These are phyloP conservation scores for Scolanthus callimorphus DNA, from an alignment of 92 coral and sea anemone genomes.

Conservation along the genomic window DNA sequence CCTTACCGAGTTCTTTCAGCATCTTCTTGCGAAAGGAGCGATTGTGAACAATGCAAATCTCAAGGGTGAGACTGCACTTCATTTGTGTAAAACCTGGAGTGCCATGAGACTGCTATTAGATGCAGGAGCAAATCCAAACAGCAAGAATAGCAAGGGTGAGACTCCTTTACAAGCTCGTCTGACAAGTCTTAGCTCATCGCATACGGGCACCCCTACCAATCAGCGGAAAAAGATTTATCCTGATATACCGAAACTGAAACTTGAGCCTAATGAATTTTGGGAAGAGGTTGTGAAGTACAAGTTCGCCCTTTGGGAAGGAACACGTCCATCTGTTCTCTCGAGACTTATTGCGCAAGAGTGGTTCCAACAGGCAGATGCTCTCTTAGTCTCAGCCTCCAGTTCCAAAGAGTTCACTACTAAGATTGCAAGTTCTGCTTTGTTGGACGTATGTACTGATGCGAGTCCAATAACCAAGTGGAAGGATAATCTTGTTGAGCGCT, in stretches of 20 bases:
- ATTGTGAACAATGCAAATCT: conserved; percentile 4
- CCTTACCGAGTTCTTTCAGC: neutral
- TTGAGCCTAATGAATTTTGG: neutral
- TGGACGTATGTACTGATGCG: neutral
- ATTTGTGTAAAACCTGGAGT: no score
- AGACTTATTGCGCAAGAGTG: no score
- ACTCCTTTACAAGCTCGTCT: conserved; percentile 7
- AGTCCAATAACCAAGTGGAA: neutral
- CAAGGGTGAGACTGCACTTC: conserved; percentile 16
- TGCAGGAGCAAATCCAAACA: conserved; percentile 39
- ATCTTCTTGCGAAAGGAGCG: conserved; percentile 7
- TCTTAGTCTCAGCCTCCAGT: no score
- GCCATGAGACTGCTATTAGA: no score
- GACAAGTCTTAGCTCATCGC: neutral
- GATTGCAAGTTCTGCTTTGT: neutral
- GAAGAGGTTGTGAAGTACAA: neutral
- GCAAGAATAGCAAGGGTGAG: neutral
- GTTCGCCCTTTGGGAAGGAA: no score
- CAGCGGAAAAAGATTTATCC: neutral
- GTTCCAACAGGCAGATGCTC: no score
- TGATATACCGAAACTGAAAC: neutral
- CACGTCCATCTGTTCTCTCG: no score
- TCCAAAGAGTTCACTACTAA: no score
- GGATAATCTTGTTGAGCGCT: neutral
- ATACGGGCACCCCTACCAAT: no score